Conservation (phyloP, 2,113 vertebrate species). For the Azemiops feae region DNA sequence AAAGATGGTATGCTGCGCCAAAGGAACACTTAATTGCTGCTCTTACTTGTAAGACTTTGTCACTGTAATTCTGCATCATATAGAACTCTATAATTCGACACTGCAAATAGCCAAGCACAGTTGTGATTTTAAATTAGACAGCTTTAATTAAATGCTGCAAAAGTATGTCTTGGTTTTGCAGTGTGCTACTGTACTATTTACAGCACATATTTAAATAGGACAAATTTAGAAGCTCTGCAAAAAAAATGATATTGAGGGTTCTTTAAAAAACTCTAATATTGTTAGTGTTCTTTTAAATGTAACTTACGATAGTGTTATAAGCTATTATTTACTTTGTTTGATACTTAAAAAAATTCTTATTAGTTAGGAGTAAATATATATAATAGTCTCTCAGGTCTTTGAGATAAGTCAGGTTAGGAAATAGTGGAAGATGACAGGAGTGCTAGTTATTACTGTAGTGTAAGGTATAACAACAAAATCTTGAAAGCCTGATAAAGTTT, state of each 20-base stretch:
- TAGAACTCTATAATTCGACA: constrained; percentile 55
- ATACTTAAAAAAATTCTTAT: neutral
- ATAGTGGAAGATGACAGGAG: neutral
- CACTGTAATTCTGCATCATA: constrained; percentile 42
- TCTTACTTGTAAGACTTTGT: constrained; percentile 45
- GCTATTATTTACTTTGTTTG: neutral
- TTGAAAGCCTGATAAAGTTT: neutral
- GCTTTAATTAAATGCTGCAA: constrained; percentile 64
- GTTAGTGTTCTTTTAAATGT: neutral
- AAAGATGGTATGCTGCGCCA: constrained; percentile 48
- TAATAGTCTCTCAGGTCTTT: neutral
- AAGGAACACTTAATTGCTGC: constrained; percentile 58
- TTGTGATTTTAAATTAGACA: constrained; percentile 61
- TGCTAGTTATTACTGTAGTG: neutral
- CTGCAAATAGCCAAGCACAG: constrained; percentile 59
- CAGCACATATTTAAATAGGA: constrained; percentile 23
- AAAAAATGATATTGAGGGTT: neutral
- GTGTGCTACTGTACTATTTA: constrained; percentile 54
- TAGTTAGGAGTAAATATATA: neutral
- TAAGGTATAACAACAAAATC: neutral
- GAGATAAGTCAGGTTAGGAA: neutral
- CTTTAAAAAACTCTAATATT: neutral
- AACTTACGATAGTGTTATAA: neutral
- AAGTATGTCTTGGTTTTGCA: constrained; percentile 40
- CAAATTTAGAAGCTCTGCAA: constrained; percentile 18